Conservation (phyloP, 2,797 vertebrate species). For the Crenichthys baileyi region DNA sequence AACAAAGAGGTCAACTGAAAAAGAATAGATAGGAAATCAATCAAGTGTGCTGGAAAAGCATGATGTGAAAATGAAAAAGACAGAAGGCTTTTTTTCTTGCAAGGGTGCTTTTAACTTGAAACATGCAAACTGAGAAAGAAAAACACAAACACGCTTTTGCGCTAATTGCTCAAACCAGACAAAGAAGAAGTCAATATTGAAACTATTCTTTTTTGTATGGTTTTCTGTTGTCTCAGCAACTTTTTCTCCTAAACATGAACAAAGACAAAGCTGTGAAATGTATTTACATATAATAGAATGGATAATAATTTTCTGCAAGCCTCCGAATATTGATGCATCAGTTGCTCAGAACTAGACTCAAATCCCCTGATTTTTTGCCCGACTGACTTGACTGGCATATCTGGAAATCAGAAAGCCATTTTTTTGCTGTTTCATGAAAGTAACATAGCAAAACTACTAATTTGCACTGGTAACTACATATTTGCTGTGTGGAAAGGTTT, state of each 20-base stretch:
- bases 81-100: slow-evolving; percentile 34
- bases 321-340: neutral
- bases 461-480: too few species aligned
- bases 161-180: too few species aligned
- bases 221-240: neutral
- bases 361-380: too few species aligned
- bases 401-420: too few species aligned
- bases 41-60: slow-evolving; percentile 33
- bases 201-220: neutral
- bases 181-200: neutral
- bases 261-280: neutral
- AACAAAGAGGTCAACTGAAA: slow-evolving; percentile 5
- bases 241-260: neutral
- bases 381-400: too few species aligned
- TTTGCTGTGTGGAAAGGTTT: too few species aligned
- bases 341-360: too few species aligned
- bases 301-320: neutral
- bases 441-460: too few species aligned
- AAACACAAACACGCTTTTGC: neutral
- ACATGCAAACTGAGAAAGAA: slow-evolving; percentile 8
- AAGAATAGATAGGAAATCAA: slow-evolving; percentile 31
- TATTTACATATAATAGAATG: neutral
- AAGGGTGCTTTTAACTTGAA: slow-evolving; percentile 8
- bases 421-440: too few species aligned
- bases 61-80: slow-evolving; percentile 40